Evolutionary conservation across 2,113 vertebrate genomes (phyloP).

Genomic region (Otis tarda): DNA sequence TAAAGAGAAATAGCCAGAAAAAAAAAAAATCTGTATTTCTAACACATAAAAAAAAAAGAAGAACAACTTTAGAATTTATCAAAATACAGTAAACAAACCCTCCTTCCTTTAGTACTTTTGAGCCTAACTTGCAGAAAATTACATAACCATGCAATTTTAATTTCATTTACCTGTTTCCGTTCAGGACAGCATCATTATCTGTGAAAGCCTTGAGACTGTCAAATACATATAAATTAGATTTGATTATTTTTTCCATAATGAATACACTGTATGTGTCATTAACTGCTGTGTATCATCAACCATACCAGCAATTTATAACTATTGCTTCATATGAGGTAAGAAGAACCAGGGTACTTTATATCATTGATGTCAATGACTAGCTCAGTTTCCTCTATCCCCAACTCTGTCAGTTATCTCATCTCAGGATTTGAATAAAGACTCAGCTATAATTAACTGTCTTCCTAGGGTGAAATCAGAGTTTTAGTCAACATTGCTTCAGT

Average conservation of each 20-base stretch:
- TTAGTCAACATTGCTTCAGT: conserved; percentile 39
- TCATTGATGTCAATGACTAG: neutral
- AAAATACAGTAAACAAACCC: neutral
- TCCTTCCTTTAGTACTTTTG: neutral
- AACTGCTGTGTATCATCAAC: neutral
- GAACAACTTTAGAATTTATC: neutral
- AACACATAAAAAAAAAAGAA: neutral
- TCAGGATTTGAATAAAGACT: neutral
- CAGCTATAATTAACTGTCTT: conserved; percentile 26
- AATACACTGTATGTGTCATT: neutral
- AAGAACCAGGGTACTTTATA: neutral
- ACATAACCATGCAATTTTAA: neutral
- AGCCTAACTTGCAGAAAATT: neutral
- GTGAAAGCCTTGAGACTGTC: neutral
- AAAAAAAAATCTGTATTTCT: neutral
- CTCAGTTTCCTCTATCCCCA: neutral
- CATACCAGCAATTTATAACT: neutral
- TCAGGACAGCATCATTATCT: neutral
- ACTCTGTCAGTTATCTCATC: conserved; percentile 6
- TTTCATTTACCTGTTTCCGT: neutral
- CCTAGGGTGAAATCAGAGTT: conserved; percentile 4
- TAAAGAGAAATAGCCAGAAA: neutral
- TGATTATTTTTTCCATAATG: neutral
- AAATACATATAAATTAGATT: neutral
- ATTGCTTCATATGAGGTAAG: neutral